Evolutionary conservation across 2,797 vertebrate genomes (phyloP).

Genomic region (Bradypus variegatus): DNA sequence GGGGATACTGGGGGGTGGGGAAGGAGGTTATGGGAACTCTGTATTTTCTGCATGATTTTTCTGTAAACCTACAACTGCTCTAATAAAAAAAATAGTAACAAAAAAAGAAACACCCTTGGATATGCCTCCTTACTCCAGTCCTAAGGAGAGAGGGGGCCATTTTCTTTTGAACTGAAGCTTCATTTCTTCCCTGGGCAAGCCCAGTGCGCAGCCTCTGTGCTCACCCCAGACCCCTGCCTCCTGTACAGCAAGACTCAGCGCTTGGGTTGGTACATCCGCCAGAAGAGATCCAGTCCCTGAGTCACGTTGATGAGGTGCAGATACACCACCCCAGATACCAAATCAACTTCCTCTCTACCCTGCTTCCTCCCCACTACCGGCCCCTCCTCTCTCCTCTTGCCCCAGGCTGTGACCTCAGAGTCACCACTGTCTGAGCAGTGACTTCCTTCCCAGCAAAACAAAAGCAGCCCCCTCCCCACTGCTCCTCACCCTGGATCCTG

Average conservation of each 20-base stretch:
- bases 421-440: background rate
- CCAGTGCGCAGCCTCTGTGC: background rate
- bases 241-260: too few species aligned
- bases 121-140: background rate
- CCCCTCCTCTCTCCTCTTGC: background rate
- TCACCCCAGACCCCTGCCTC: too few species aligned
- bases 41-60: too few species aligned
- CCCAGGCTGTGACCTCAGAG: background rate
- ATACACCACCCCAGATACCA: background rate
- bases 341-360: background rate
- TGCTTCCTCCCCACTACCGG: background rate
- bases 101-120: background rate
- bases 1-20: too few species aligned
- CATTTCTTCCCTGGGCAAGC: background rate
- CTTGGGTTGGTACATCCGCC: background rate
- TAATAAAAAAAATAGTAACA: too few species aligned
- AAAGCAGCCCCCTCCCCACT: too few species aligned
- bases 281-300: background rate
- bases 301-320: fast-evolving
- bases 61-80: too few species aligned
- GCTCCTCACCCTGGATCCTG: background rate
- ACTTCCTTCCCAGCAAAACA: background rate
- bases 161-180: background rate
- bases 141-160: background rate
- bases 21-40: too few species aligned